Conservation (phyloP, 2,113 vertebrate species). For the Halcyon malimbica region DNA sequence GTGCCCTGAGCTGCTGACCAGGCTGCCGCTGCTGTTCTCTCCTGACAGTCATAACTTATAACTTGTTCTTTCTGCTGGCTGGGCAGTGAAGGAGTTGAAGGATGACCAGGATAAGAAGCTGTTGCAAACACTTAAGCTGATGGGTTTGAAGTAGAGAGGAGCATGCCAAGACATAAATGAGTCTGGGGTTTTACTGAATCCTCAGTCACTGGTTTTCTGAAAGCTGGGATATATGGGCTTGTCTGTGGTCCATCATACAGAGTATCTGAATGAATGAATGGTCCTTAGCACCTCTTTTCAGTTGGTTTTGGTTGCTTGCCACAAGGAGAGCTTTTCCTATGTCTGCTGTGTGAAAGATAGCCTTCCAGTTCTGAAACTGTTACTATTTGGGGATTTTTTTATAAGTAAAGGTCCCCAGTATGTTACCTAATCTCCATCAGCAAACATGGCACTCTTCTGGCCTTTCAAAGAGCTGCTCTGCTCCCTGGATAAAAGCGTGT, state of each 20-base stretch:
- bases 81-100: not conserved
- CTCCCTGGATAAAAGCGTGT: not conserved
- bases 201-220: not conserved
- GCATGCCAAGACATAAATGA: not conserved
- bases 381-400: not conserved
- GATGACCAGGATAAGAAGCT: not conserved
- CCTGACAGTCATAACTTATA: not conserved
- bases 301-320: conserved; percentile 46
- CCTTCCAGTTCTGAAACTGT: not conserved
- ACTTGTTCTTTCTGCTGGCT: not conserved
- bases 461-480: not conserved
- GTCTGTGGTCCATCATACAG: conserved; percentile 23
- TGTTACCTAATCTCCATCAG: conserved; percentile 6
- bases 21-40: not conserved
- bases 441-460: not conserved
- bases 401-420: not conserved
- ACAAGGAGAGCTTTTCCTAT: not conserved
- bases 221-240: not conserved
- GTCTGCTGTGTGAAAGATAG: not conserved
- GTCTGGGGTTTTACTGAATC: not conserved
- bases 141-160: not conserved
- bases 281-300: conserved; percentile 11
- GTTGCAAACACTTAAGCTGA: conserved; percentile 4
- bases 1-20: not conserved
- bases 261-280: not conserved